Conservation (phyloP, 2,888 invertebrate species). For the Lepidonotus clava region DNA sequence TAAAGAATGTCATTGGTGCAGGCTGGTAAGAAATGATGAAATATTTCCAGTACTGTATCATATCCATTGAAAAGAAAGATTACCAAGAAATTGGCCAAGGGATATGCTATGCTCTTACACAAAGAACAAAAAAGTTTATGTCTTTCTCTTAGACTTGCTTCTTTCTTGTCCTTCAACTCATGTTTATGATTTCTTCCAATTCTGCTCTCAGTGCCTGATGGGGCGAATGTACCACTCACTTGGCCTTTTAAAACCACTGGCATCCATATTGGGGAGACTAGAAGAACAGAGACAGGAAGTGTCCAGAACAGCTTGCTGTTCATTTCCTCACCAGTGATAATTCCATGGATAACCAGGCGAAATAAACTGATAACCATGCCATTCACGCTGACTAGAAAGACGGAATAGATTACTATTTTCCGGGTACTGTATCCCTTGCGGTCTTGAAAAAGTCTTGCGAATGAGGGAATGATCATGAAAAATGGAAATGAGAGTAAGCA, state of each 20-base stretch:
- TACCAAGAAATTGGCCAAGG: background rate
- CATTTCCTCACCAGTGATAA: background rate
- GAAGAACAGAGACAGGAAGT: background rate
- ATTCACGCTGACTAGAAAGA: background rate
- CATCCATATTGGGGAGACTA: background rate
- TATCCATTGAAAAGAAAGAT: background rate
- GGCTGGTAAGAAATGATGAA: background rate
- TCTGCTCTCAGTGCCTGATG: background rate
- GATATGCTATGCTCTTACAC: background rate
- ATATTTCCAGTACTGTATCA: background rate
- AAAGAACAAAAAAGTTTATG: background rate
- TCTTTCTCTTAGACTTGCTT: background rate
- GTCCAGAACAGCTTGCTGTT: background rate
- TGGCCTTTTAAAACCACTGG: background rate
- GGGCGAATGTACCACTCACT: background rate
- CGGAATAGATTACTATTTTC: background rate
- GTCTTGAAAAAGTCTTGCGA: background rate
- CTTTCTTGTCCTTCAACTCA: background rate
- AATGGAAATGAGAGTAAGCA: background rate
- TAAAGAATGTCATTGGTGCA: background rate
- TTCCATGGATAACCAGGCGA: background rate
- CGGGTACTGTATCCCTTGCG: background rate
- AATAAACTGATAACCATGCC: background rate
- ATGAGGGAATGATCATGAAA: slow-evolving; percentile 2
- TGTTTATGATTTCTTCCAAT: background rate